Evolutionary conservation across 2,888 invertebrate species (phyloP).

Genomic region (Cheilosia soror): DNA sequence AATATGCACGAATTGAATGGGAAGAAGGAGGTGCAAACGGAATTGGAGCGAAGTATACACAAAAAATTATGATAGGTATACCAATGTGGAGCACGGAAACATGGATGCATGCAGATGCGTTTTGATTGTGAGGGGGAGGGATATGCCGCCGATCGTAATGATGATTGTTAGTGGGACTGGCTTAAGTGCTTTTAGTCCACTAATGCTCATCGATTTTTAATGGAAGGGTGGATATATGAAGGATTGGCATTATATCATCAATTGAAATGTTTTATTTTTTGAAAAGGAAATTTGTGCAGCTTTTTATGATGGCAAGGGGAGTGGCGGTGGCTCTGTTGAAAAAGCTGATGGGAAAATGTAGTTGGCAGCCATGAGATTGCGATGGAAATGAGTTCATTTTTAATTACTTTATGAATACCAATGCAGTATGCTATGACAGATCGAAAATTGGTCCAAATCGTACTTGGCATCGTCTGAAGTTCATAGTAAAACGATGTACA

Average conservation of each 20-base stretch:
- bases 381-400: too few species aligned
- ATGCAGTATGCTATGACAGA: too few species aligned
- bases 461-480: too few species aligned
- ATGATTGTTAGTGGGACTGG: conserved; percentile 23
- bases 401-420: too few species aligned
- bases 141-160: conserved; percentile 29
- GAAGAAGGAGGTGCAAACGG: conserved; percentile 15
- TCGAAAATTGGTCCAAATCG: too few species aligned
- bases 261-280: too few species aligned
- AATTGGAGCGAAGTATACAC: conserved; percentile 39
- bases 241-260: background rate
- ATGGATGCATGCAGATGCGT: conserved; percentile 21
- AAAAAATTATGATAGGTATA: conserved; percentile 11
- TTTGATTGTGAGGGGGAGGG: background rate
- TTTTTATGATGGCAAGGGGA: too few species aligned
- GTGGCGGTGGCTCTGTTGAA: too few species aligned
- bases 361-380: too few species aligned
- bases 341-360: too few species aligned
- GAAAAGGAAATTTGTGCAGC: too few species aligned
- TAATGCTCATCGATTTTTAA: conserved; percentile 1
- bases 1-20: background rate
- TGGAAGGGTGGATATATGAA: background rate
- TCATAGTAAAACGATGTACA: too few species aligned
- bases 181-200: background rate
- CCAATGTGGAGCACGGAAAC: conserved; percentile 55